Base-by-base conservation (phyloP, 2,113 vertebrate species). In the Barnardius zonarius region DNA sequence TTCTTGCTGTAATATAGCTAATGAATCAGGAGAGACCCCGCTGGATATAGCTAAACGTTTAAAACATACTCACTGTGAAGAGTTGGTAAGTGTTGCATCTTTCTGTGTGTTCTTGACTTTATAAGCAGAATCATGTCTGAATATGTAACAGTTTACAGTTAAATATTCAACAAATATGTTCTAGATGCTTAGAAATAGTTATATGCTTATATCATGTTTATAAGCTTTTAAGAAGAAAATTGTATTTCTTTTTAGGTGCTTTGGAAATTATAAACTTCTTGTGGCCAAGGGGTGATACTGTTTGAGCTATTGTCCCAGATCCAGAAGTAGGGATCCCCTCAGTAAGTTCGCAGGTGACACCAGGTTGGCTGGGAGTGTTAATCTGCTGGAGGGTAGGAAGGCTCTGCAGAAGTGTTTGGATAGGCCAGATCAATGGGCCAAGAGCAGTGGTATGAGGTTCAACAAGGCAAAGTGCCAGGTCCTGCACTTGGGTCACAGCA, bases 41-140 rank as follows among this genome's bases (percentile, higher is more conserved):
- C 96, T 99, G 96, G 99, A 99, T 95, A 98, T 99, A 33, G 98
- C 99, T 46, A 98, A 93, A 88, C 98, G 99, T n/a, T 98, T 99
- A 44, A 98, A 98, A 67, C 99, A 99, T 51, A 93, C 97, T 49
- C 98, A 98, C 96, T 99, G 99, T 67, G 99, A 99, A 92, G 99
- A 99, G 33, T 73, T 99, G 99, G 99, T 99, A 95, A 97, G 99
- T 96, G 59, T 75, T 11, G 1, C 8, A 7, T 51, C 8, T 74
- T 77, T 55, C 20, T 49, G 2, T 61, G 18, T 85, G 28, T 72
- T 89, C 59, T 52, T 80, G 16, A 35, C 25, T 70, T 92, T 86
- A n/a, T 39, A 70, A 82, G 49, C 15, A 33, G 23, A 91, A 78
- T 46, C 11, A 6, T 49, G 30, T 76, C 41, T 76, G 57, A 63